Conservation (phyloP, 2,888 invertebrate species). For the Hecatera dysodea region DNA sequence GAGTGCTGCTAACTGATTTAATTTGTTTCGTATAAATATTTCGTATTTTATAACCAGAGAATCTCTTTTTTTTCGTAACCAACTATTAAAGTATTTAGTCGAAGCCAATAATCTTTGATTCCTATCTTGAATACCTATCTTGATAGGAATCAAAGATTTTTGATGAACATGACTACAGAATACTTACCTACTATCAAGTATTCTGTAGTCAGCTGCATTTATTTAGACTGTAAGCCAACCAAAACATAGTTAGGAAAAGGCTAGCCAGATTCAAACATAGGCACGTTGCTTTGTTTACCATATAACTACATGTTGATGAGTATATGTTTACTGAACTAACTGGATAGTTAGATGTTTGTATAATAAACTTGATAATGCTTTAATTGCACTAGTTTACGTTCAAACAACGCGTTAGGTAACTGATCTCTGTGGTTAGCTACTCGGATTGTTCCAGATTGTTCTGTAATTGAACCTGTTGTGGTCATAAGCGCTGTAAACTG, state of each 20-base stretch:
- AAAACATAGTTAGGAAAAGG: no score
- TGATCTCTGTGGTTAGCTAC: slow-evolving; percentile 14
- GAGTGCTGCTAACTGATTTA: no score
- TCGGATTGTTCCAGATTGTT: slow-evolving; percentile 3
- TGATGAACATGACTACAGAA: no score
- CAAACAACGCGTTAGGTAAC: slow-evolving; percentile 25
- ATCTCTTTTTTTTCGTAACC: no score
- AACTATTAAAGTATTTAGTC: not conserved
- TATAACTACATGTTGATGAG: not conserved
- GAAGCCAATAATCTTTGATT: not conserved
- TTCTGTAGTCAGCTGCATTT: no score
- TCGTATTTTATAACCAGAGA: no score
- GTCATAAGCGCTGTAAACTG: not conserved
- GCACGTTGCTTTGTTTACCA: slow-evolving; percentile 20
- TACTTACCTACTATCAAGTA: no score
- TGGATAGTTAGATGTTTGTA: slow-evolving; percentile 36
- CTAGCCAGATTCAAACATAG: not conserved
- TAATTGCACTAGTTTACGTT: slow-evolving; percentile 31
- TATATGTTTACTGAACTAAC: slow-evolving; percentile 34
- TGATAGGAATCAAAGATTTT: no score
- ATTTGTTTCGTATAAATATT: no score
- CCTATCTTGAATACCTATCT: no score
- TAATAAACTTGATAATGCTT: slow-evolving; percentile 36
- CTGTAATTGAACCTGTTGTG: not conserved
- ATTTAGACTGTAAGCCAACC: no score